Conservation (phyloP, 2,797 vertebrate genomes). For the Poliocrania exsul region DNA sequence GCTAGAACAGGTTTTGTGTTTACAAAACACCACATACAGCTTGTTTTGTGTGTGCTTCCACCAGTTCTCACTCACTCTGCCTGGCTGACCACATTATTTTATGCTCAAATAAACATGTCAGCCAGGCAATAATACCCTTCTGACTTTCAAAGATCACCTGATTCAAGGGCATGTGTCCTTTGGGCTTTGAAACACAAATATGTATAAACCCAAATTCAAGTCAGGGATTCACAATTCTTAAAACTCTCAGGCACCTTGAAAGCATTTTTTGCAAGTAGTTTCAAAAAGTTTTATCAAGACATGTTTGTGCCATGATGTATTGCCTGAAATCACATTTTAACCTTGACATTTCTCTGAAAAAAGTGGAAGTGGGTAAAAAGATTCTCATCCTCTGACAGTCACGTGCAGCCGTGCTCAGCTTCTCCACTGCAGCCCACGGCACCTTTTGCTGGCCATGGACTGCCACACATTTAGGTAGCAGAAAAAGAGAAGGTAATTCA, state of each 20-base stretch:
- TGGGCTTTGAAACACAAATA: not conserved
- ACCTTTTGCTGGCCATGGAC: too few relatives aligned
- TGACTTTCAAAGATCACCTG: not conserved
- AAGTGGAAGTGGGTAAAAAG: not conserved
- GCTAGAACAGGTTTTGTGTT: not conserved
- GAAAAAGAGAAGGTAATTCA: fast-evolving
- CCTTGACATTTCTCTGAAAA: not conserved
- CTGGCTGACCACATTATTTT: not conserved
- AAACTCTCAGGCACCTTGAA: not conserved
- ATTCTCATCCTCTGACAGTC: fast-evolving
- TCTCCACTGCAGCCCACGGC: too few relatives aligned
- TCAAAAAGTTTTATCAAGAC: not conserved
- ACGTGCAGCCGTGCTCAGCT: not conserved
- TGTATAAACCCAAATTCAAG: fast-evolving
- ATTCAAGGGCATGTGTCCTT: not conserved
- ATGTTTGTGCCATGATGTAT: too few relatives aligned
- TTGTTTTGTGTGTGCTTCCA: not conserved
- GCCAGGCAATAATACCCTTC: not conserved
- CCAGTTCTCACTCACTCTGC: not conserved
- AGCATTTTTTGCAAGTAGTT: not conserved
- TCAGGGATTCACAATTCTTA: not conserved
- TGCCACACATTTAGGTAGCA: not conserved
- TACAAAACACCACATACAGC: not conserved
- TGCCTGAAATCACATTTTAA: not conserved
- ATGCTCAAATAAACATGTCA: not conserved